A percentile compares a stretch with the other conserved stretches of the same genome.
Conservation (phyloP, 2,113 vertebrate genomes). For the Muntiacus reevesi region DNA sequence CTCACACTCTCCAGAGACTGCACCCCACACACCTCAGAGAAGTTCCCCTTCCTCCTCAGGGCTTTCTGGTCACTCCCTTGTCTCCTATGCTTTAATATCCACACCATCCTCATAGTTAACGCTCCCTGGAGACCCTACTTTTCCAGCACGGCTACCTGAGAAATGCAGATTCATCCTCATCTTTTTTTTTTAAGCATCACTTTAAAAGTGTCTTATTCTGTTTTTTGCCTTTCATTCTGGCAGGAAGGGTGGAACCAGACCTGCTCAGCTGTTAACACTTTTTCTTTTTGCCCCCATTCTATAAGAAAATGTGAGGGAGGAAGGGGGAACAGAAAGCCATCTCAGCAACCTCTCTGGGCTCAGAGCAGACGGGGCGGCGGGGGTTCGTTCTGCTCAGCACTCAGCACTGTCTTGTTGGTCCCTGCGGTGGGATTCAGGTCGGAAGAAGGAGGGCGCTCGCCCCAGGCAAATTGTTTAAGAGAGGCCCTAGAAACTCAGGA, state of each 20-base stretch:
- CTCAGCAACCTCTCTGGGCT: not conserved
- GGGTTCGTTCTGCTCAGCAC: accelerated
- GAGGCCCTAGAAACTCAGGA: not conserved
- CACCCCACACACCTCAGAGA: not conserved
- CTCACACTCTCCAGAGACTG: not conserved
- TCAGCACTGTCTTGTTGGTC: accelerated
- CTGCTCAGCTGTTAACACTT: accelerated
- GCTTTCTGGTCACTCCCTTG: accelerated
- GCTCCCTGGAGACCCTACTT: not conserved
- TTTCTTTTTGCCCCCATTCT: not conserved
- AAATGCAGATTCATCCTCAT: not conserved
- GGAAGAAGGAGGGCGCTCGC: not conserved
- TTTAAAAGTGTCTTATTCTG: not conserved
- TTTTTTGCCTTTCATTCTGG: not conserved
- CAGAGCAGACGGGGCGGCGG: not conserved
- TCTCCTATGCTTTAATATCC: not conserved
- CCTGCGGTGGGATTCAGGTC: accelerated
- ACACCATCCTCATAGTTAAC: accelerated
- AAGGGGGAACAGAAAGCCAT: not conserved
- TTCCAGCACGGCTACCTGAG: not conserved
- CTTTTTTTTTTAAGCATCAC: not conserved
- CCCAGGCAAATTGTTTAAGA: not conserved
- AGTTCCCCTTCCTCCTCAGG: too few relatives aligned
- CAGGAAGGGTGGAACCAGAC: too few relatives aligned
- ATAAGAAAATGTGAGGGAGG: accelerated